Percentiles rank a stretch among this genome's conserved stretches.
phyloP scores from a whole-genome alignment of 2,888 invertebrate genomes.

The Perithous albicinctus region DNA sequence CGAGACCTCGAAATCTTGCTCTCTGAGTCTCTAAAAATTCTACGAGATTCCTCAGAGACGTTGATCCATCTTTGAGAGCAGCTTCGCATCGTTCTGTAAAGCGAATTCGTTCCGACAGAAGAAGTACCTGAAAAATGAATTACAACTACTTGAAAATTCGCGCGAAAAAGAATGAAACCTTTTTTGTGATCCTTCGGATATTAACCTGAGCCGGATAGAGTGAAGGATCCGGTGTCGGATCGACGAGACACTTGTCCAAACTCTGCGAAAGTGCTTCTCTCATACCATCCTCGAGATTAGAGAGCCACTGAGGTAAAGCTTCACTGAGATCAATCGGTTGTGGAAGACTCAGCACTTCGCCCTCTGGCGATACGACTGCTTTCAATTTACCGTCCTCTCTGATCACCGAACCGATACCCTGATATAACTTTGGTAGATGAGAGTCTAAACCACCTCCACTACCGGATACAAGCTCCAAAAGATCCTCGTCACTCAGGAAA shows the following conservation, averaged over 20 bases:
- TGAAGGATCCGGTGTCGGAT: slow-evolving; percentile 77
- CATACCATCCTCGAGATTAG: slow-evolving; percentile 93
- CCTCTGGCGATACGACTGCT: slow-evolving; percentile 88
- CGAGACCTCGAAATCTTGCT: slow-evolving; percentile 85
- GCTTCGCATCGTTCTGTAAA: slow-evolving; percentile 82
- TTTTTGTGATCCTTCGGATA: not conserved
- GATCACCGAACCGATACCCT: slow-evolving; percentile 93
- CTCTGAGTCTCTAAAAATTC: slow-evolving; percentile 86
- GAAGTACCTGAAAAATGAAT: slow-evolving; percentile 72
- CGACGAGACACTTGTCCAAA: slow-evolving; percentile 79
- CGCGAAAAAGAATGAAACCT: not conserved
- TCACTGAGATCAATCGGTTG: slow-evolving; percentile 81
- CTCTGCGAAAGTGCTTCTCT: slow-evolving; percentile 85
- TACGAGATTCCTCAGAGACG: slow-evolving; percentile 84
- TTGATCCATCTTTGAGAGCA: slow-evolving; percentile 76
- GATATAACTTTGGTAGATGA: slow-evolving; percentile 98
- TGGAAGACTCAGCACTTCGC: slow-evolving; percentile 87
- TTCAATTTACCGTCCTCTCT: slow-evolving; percentile 87
- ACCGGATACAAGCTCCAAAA: slow-evolving; percentile 93
- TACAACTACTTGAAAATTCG: slow-evolving; percentile 8
- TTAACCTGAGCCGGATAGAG: slow-evolving; percentile 80
- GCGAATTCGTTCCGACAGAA: slow-evolving; percentile 79
- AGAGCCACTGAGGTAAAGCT: slow-evolving; percentile 89
- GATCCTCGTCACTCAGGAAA: slow-evolving; percentile 98
- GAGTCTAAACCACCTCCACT: slow-evolving; percentile 88